Evolutionary conservation across 2,888 invertebrate species (phyloP), one percentile per base, ranked within the genome.

Genomic region (Lepeophtheirus nordmannii): DNA sequence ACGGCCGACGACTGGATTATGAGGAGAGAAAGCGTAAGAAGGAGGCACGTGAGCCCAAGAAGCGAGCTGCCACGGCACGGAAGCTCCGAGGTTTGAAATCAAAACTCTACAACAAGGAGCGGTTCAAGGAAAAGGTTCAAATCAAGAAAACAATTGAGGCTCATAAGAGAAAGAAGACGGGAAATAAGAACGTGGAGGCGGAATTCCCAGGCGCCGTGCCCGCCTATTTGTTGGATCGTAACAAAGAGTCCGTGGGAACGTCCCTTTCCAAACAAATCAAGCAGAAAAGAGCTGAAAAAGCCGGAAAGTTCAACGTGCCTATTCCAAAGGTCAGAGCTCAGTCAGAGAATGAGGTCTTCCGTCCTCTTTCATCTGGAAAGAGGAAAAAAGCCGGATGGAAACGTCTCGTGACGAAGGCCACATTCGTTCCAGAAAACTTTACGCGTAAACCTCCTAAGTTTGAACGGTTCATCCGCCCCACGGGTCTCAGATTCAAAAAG

Each of bases 231-330:
- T 80, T 99, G 67, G 98, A 99, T 80, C 83, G 98, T 78, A 91
- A 97, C 79, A 85, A 89, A 9, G 91, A 96, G 74, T 86, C 87
- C 1, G 81, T 89, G 58, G 93, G 96, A 1, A 98, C 97, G 77
- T 88, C 97, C 23, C 79, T 98, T 0, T 96, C 96, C 0, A 98
- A 97, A 75, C 96, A 96, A 89, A 93, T 98, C 69, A 98, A 98
- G 78, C 97, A 99, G 77, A 98, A 99, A 77, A 82, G 98, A 0
- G 98, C 98, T 77, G 98, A 99, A 75, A 98, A 99, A 74, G 96
- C 94, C 67, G 97, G 97, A 0, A 99, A 98, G 82, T 98, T 97
- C 96, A 93, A 97, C 73, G 98, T 98, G 0, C 98, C 98, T 0
- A 87, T 98, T 73, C 98, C 98, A 0, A 97, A 97, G 82, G 97